Base-by-base conservation (phyloP, 1,140 invertebrate genomes). In the Diploscapter pachys region DNA sequence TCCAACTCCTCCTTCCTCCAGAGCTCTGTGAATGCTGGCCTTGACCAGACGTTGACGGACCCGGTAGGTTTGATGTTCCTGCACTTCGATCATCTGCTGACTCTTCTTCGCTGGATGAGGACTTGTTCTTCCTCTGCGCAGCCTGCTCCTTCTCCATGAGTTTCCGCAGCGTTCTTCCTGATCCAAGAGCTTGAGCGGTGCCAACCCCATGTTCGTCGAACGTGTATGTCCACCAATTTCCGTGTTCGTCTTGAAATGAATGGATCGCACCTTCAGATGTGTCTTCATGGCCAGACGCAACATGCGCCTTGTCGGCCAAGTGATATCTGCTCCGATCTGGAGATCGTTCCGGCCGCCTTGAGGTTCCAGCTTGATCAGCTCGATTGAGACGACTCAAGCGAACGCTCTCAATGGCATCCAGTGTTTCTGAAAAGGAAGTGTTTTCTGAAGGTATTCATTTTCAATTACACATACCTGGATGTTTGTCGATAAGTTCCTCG, bases 181-280 rank as follows among this genome's bases (percentile, higher is more conserved):
- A 80, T 57, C 82, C 80, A 3, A 83, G 78, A 0, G 82, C 71
- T 65, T 85, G 83, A 50, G 82, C 82, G 56, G 81, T 85, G 2
- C 82, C 83, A 9, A 72, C 72, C 31, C 31, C 31, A 76, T 90
- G 91, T 79, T 93, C 92, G 80, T 93, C 91, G 85, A 95, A 94
- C 0, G 92, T 92, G 79, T 95, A 95, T 0, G 92, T 92, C 76
- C 89, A 92, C 90, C 90, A 90, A 81, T 89, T 84, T 31, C 88
- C 88, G 67, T 83, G 78, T 79, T 89, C 88, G 80, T 89, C 88
- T 74, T 88, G 86, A 66, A 84, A 85, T 74, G 78, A 81, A 86
- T 95, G 93, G 62, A 94, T 91, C 4, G 92, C 92, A 57, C 93
- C 93, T 81, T 93, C 91, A 4, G 90, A 90, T 0, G 92, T 93